Conservation (phyloP, 2,888 invertebrate species). For the Allygus modestus region DNA sequence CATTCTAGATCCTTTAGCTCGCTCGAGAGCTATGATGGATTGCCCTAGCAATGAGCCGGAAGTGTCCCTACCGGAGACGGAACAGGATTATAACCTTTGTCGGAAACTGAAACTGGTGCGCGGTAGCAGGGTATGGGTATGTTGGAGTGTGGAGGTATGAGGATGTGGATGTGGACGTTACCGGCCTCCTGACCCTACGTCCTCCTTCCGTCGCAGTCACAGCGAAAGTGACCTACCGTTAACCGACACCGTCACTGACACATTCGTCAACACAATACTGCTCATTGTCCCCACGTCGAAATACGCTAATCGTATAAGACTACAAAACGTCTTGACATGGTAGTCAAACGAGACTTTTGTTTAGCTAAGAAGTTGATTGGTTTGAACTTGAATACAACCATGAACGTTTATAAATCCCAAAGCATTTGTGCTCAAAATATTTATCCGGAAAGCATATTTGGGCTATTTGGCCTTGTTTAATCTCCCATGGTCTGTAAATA, state of each 20-base stretch:
- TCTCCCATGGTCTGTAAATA: too few relatives aligned
- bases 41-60: neutral
- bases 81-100: slow-evolving; percentile 20
- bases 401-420: too few relatives aligned
- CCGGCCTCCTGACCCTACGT: slow-evolving; percentile 38
- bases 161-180: slow-evolving; percentile 41
- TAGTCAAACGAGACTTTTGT: too few relatives aligned
- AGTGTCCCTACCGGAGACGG: slow-evolving; percentile 31
- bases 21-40: neutral
- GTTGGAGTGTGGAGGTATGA: slow-evolving; percentile 31
- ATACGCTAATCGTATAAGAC: neutral
- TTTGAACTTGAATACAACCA: too few relatives aligned
- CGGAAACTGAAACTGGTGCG: slow-evolving; percentile 38
- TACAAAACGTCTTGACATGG: too few relatives aligned
- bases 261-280: neutral
- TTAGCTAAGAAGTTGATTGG: too few relatives aligned
- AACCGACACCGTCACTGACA: neutral
- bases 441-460: too few relatives aligned
- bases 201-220: slow-evolving; percentile 14
- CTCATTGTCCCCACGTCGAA: neutral
- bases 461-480: too few relatives aligned
- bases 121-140: neutral
- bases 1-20: neutral
- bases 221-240: slow-evolving; percentile 35
- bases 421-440: too few relatives aligned